phyloP scores from a whole-genome alignment of 2,888 invertebrate genomes.

The Lasioglossum leucozonium region DNA sequence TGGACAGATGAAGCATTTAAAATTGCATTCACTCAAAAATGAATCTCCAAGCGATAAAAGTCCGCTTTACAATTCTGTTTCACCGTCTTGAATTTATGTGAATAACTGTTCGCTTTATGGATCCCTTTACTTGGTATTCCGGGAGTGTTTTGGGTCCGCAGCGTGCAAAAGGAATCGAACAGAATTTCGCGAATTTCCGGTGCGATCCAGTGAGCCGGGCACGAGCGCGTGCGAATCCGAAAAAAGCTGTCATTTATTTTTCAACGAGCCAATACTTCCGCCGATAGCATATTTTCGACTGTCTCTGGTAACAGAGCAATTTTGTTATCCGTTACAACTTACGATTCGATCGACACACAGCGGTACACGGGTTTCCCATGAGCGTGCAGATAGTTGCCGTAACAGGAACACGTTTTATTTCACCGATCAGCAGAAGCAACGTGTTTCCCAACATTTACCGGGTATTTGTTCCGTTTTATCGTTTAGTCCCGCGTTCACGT shows the following conservation, averaged over 20 bases:
- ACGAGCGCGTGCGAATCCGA: neutral
- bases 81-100: neutral
- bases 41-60: neutral
- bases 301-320: neutral
- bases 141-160: neutral
- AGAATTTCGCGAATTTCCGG: neutral
- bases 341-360: slow-evolving; percentile 12
- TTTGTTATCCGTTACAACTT: slow-evolving; percentile 14
- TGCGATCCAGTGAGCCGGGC: neutral
- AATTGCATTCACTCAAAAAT: neutral
- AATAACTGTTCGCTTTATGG: neutral
- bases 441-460: slow-evolving; percentile 19
- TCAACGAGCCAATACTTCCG: slow-evolving; percentile 6
- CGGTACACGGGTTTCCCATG: neutral
- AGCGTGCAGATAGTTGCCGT: slow-evolving; percentile 6
- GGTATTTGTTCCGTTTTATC: slow-evolving; percentile 9
- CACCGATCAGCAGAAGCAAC: slow-evolving; percentile 16
- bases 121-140: neutral
- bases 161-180: neutral
- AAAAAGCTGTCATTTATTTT: slow-evolving; percentile 11
- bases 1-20: neutral
- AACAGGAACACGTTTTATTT: slow-evolving; percentile 19
- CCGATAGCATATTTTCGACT: neutral
- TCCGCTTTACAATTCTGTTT: neutral
- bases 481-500: neutral